phyloP scores from a whole-genome alignment of 2,888 invertebrate species.

The Cosmorhoe ocellata region DNA sequence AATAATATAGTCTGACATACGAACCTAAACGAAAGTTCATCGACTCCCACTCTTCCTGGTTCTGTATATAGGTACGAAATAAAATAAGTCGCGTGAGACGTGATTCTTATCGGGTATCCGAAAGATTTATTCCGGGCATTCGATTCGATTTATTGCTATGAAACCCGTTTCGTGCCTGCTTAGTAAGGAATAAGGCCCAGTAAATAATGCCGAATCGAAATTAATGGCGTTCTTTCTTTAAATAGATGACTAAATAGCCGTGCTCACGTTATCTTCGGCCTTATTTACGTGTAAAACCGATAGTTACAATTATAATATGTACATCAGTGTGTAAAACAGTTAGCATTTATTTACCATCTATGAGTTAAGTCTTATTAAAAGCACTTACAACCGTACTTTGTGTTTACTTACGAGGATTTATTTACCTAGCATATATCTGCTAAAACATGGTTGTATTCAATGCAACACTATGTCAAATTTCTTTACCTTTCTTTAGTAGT shows the following conservation, averaged over 20 bases:
- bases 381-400: no score
- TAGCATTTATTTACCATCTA: no score
- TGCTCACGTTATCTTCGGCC: slow-evolving; percentile 60
- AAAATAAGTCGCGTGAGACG: slow-evolving; percentile 69
- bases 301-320: no score
- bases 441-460: no score
- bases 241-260: slow-evolving; percentile 80
- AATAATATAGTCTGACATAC: no score
- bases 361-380: no score
- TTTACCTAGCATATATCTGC: no score
- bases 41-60: slow-evolving; percentile 66
- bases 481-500: no score
- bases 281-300: slow-evolving; percentile 1
- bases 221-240: slow-evolving; percentile 77
- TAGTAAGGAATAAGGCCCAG: slow-evolving; percentile 56
- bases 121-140: slow-evolving; percentile 77
- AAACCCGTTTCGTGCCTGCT: slow-evolving; percentile 79
- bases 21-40: slow-evolving; percentile 40
- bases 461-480: no score
- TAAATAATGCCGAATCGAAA: slow-evolving; percentile 77
- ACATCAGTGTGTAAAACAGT: no score
- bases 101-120: slow-evolving; percentile 78
- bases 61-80: slow-evolving; percentile 47
- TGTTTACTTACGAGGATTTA: no score
- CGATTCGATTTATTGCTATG: slow-evolving; percentile 73